Evolutionary conservation across 2,888 invertebrate genomes (phyloP).

Genomic region (Cryptophagus acutangulus): DNA sequence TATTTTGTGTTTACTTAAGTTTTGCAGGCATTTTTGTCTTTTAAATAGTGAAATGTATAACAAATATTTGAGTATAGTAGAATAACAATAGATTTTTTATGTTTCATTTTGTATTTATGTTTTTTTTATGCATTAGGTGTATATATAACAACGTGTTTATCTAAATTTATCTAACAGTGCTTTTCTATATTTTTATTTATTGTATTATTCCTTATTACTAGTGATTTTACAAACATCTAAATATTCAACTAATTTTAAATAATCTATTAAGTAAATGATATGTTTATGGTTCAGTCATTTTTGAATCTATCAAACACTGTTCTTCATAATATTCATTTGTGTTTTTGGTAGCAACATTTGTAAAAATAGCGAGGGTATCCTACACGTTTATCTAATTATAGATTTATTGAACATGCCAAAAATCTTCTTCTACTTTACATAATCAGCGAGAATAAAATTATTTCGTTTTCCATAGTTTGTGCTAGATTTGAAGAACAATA

Average conservation of each 20-base stretch:
- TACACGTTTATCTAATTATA: not conserved
- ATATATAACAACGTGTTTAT: conserved; percentile 7
- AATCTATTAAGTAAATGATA: conserved; percentile 4
- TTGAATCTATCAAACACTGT: conserved; percentile 2
- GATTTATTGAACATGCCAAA: too few relatives aligned
- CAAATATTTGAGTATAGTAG: too few relatives aligned
- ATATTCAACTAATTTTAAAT: not conserved
- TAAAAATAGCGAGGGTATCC: not conserved
- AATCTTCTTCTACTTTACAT: too few relatives aligned
- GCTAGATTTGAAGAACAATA: too few relatives aligned
- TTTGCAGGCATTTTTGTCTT: too few relatives aligned
- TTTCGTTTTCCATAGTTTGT: too few relatives aligned
- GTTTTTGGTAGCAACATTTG: not conserved
- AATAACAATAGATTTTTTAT: conserved; percentile 5
- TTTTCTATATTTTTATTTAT: conserved; percentile 1
- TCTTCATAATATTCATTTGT: not conserved
- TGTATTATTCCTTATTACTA: conserved; percentile 3
- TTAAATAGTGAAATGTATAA: too few relatives aligned
- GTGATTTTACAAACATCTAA: conserved; percentile 7
- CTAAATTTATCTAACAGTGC: conserved; percentile 4
- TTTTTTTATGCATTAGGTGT: conserved; percentile 4
- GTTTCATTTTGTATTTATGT: not conserved
- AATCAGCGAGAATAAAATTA: too few relatives aligned
- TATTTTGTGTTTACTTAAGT: too few relatives aligned
- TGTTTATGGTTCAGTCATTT: conserved; percentile 5